Base-by-base conservation (phyloP, 2,113 vertebrate species). In the Psittacula cyanocephala region DNA sequence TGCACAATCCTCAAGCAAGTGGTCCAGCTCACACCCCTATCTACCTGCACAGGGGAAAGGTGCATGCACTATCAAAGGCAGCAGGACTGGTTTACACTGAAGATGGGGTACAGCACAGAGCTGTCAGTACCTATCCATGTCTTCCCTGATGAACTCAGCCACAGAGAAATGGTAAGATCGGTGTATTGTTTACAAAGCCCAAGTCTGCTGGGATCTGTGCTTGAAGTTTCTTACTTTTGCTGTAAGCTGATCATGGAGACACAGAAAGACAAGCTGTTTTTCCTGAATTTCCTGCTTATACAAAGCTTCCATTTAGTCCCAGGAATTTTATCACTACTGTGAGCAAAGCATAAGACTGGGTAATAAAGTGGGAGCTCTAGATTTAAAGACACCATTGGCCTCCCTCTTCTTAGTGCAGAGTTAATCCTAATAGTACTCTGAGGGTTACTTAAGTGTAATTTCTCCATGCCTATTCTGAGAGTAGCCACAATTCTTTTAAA, bases 281-380 rank as follows among this genome's bases (percentile, higher is more conserved):
- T 83, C 88, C 85, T 76, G 53, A 94, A 83, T 84, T 97, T 97
- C 82, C 93, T 95, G 74, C 81, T 96, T 88, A 65, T 86, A 94
- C 75, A 94, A 91, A 87, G 87, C 65, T 91, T 95, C 95, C 55
- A 81, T 95, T 96, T 93, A 95, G 65, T 94, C 89, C 37, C 60
- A 86, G 75, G 65, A 94, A 69, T 50, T 95, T 91, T 82, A 82
- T 87, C 44, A 44, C 46, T 39, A 28, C 62, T 52, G 35, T 69
- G 31, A 80, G 31, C 47, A 89, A 76, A 91, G n/a, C 18, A 17
- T 75, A 64, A 81, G n/a, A 72, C 49, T 55, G 25, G 37, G 14
- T 41, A 57, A 85, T 53, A 80, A 81, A 87, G 27, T 27, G 33
- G 24, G 53, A 96, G 24, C 31, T 91, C 77, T 89, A 68, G 82